phyloP scores from a whole-genome alignment of 2,888 invertebrate species.

The Cephalotes varians region DNA sequence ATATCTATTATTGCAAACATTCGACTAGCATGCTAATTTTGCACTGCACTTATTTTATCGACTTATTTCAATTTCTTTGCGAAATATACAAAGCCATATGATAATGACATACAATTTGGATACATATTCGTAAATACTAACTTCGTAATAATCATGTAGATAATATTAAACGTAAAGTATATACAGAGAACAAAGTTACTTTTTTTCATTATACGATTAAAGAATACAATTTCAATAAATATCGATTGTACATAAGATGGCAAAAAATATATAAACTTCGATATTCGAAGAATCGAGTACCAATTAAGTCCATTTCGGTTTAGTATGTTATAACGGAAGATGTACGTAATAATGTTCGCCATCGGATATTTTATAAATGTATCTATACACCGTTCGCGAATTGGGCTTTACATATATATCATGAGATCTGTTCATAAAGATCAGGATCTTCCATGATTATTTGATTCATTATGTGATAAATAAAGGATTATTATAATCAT shows the following conservation, averaged over 20 bases:
- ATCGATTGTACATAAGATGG: background rate
- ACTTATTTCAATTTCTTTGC: background rate
- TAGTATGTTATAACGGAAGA: background rate
- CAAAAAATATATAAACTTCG: background rate
- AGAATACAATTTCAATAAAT: background rate
- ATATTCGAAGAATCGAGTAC: background rate
- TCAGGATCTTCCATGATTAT: background rate
- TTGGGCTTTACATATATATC: background rate
- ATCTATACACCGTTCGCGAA: background rate
- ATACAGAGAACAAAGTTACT: background rate
- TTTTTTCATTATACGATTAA: background rate
- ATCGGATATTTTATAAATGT: conserved; percentile 15
- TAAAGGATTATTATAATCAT: background rate
- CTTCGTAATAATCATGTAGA: background rate
- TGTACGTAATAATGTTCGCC: background rate
- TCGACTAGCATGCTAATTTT: conserved; percentile 33
- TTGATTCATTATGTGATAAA: conserved; percentile 16
- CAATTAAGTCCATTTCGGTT: background rate
- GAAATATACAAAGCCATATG: background rate
- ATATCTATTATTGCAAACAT: background rate
- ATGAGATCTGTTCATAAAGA: conserved; percentile 1
- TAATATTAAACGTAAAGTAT: conserved; percentile 22
- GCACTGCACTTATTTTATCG: background rate
- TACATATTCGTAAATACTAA: background rate
- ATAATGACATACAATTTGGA: background rate